Conservation (phyloP, 2,113 vertebrate genomes). For the Muntiacus muntjak region DNA sequence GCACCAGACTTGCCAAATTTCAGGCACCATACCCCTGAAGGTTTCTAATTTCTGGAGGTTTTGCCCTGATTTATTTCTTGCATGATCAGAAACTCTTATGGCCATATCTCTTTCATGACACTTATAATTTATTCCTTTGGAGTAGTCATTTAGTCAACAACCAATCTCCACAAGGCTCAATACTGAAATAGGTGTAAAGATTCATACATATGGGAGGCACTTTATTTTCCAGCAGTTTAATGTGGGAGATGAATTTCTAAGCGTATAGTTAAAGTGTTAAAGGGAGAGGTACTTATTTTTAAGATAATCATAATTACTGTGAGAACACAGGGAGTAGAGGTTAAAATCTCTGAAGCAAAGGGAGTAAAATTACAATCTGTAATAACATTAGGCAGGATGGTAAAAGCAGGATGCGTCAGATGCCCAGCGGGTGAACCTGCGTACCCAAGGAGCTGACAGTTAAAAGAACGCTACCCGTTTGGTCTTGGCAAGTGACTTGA, state of each 20-base stretch:
- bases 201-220: fast-evolving
- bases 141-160: neutral
- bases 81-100: neutral
- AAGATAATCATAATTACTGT: too few relatives aligned
- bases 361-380: neutral
- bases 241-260: neutral
- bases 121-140: neutral
- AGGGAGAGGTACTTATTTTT: neutral
- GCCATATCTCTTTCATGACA: neutral
- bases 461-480: neutral
- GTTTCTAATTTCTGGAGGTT: neutral
- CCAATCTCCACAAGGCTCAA: neutral
- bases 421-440: fast-evolving
- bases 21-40: neutral
- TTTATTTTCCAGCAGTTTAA: too few relatives aligned
- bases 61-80: neutral
- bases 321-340: neutral
- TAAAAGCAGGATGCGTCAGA: too few relatives aligned
- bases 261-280: neutral
- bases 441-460: neutral
- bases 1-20: neutral
- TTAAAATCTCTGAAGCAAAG: neutral
- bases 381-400: neutral
- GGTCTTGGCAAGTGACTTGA: neutral
- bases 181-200: neutral